Conservation (phyloP, 2,888 invertebrate species). For the Thereva unica region DNA sequence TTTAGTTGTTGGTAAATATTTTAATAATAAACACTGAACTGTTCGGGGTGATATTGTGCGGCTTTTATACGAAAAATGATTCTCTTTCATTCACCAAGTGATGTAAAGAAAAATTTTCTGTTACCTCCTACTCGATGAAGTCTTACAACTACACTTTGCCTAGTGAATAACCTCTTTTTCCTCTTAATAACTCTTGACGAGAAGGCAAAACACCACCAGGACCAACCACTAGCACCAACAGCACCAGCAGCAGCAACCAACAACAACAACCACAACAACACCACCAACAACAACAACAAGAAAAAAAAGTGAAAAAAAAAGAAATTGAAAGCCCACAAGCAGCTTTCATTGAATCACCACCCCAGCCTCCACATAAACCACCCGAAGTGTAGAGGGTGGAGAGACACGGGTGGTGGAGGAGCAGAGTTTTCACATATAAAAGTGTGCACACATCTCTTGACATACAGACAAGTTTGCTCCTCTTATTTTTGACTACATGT, state of each 20-base stretch:
- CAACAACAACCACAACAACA: too few species aligned
- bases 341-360: constrained; percentile 16
- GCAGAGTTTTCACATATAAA: constrained; percentile 19
- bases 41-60: too few species aligned
- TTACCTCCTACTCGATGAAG: constrained; percentile 12
- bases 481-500: constrained; percentile 34
- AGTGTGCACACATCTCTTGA: constrained; percentile 26
- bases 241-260: too few species aligned
- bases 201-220: constrained; percentile 7
- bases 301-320: constrained; percentile 20
- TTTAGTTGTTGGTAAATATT: too few species aligned
- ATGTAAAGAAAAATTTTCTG: background rate
- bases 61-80: too few species aligned
- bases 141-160: background rate
- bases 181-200: constrained; percentile 17
- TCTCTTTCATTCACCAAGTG: too few species aligned
- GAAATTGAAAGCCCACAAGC: constrained; percentile 36
- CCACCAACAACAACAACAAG: background rate
- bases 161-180: background rate
- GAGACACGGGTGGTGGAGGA: too few species aligned
- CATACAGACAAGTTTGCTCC: constrained; percentile 21
- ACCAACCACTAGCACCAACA: too few species aligned
- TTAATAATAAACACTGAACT: too few species aligned
- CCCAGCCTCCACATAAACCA: constrained; percentile 9
- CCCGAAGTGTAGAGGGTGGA: background rate